A percentile compares a stretch with the other conserved stretches of the same genome.
These are phyloP conservation scores for Myotis davidii DNA, from an alignment of 2,113 vertebrate species.

Conservation along the genomic window DNA sequence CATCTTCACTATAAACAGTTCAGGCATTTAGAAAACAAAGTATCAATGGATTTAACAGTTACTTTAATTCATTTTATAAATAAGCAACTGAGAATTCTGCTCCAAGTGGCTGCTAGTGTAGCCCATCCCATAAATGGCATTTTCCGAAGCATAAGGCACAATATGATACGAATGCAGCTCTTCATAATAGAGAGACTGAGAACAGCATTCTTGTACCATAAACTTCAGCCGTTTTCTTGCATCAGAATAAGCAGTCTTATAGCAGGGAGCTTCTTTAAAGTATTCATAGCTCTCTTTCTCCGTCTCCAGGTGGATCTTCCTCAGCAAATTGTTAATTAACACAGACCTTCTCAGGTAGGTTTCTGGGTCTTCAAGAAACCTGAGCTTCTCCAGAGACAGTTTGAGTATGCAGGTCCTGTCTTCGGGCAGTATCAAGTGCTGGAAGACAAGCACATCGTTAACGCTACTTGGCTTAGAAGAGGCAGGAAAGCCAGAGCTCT, in stretches of 20 bases:
- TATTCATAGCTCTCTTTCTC: conserved; percentile 91
- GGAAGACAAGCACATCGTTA: conserved; percentile 58
- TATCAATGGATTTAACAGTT: conserved; percentile 84
- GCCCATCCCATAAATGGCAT: conserved; percentile 91
- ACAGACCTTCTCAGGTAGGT: conserved; percentile 96
- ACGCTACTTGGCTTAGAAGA: background rate
- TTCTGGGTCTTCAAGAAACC: conserved; percentile 97
- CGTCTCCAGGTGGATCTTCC: conserved; percentile 96
- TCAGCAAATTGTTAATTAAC: conserved; percentile 99
- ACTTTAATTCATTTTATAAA: conserved; percentile 94
- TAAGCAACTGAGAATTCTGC: conserved; percentile 91
- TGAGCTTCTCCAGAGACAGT: conserved; percentile 97
- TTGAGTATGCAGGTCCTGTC: conserved; percentile 97
- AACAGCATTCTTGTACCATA: conserved; percentile 94
- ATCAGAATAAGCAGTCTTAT: conserved; percentile 87
- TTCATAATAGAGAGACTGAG: conserved; percentile 91
- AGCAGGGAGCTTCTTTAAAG: conserved; percentile 86
- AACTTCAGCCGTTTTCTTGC: conserved; percentile 95
- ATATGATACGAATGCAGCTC: conserved; percentile 93
- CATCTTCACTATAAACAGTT: conserved; percentile 81
- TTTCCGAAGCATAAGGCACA: conserved; percentile 91
- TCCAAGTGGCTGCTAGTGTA: conserved; percentile 88
- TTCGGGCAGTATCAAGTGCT: conserved; percentile 97
- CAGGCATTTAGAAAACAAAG: conserved; percentile 84
- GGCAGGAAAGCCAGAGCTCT: rapidly evolving